Base-by-base conservation (phyloP, 2,888 invertebrate genomes). In the Hanleya hanleyi region DNA sequence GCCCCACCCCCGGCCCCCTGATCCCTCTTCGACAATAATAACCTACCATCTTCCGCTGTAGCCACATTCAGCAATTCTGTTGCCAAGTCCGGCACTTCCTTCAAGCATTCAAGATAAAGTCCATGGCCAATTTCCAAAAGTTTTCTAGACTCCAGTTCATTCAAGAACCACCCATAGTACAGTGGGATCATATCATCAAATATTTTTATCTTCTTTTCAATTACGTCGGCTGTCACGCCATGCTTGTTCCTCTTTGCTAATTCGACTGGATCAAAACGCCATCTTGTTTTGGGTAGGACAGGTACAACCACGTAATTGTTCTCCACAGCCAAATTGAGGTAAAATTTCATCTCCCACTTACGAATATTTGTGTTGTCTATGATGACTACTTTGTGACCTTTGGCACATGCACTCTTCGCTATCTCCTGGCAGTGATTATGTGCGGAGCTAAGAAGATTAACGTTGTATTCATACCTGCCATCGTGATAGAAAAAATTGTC, bases 301-400 rank as follows among this genome's bases (percentile, higher is more conserved):
- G 87, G 57, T 4, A 91, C 67, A 18, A 86, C 83, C 62, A 86
- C 79, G 78, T 91, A 91, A 64, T 80, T 75, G 68, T 79, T 72
- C 51, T 76, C 70, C 3, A 61, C 71, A 1, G 90, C 90, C 26
- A 90, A 73, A 4, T 83, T 71, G 15, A 87, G 49, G 71, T 91
- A 91, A 37, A 73, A 73, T 22, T 84, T 79, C 83, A 89, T 86
- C 75, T 90, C 89, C 89, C 90, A 90, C 37, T 79, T 75, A 37
- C 78, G 80, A 3, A 91, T 82, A 76, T 90, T 89, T 47, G 90
- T 90, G 80, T 91, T 91, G 80, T 91, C 91, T 51, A 91, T 87
- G 26, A 91, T 80, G 2, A 91, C 80, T 0, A 86, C 79, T 4
- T 75, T 80, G 3, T 37, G 73, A 0, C 79, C 79, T 29, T 76